Evolutionary conservation across 2,888 invertebrate genomes (phyloP), one percentile per base, ranked within the genome.

Genomic region (Acleris literana): DNA sequence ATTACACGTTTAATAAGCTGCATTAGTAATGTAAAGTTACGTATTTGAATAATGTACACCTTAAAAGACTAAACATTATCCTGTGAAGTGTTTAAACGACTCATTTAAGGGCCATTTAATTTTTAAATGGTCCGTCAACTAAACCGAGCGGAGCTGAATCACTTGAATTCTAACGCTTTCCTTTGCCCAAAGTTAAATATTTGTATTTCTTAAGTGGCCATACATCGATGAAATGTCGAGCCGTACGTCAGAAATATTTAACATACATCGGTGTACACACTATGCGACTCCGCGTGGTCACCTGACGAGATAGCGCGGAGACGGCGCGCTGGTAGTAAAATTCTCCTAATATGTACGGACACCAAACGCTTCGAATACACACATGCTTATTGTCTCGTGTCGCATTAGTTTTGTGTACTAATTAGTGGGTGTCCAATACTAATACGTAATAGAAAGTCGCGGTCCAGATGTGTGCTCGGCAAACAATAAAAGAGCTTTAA

Each of bases 101-200:
- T 90, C 87, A 90, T 87, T 91, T 86, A 82, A 86, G 82, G 76
- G 74, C 83, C 90, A 87, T 92, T 91, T 89, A 90, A 87, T 90
- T 90, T 91, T 89, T 86, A 88, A 92, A 91, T 87, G 83, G 88
- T 87, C 83, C 88, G 82, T 90, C 88, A 90, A 91, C 91, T 85
- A 81, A 85, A 83, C 82, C 74, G 81, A 85, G 82, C 84, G 82
- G 77, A 84, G 86, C 81, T 79, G 80, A 88, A 92, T 92, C 92
- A 92, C 92, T 92, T 92, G 90, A 92, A 91, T 92, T 90, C 91
- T 92, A 92, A 92, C 92, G 92, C 92, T 92, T 92, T 92, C 87
- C 88, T 92, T 89, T 87, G 89, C 85, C 88, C 90, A 88, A 86
- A 79, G 88, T 83, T 84, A 89, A 92, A 92, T 92, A 92, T 92